Conservation (phyloP, 2,113 vertebrate genomes). For the Ictalurus furcatus region DNA sequence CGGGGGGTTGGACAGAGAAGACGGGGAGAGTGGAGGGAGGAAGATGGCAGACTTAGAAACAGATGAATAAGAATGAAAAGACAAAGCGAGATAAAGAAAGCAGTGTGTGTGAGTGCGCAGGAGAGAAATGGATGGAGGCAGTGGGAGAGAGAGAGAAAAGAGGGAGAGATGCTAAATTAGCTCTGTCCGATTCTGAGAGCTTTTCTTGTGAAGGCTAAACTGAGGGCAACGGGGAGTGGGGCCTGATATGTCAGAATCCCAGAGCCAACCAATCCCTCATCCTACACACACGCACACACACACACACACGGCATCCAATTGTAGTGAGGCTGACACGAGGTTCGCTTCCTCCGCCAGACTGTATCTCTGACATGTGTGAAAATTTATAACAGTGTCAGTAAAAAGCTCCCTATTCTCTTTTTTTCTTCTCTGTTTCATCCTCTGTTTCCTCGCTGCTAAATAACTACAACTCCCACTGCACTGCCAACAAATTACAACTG, state of each 20-base stretch:
- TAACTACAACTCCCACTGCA: not conserved
- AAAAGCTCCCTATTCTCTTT: conserved; percentile 6
- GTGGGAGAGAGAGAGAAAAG: conserved; percentile 19
- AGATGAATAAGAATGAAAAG: not conserved
- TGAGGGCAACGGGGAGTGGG: conserved; percentile 76
- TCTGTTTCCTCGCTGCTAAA: conserved; percentile 19
- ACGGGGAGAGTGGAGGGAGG: not conserved
- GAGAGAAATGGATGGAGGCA: not conserved
- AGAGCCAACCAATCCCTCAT: conserved; percentile 77
- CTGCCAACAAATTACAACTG: not conserved
- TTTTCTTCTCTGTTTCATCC: conserved; percentile 40
- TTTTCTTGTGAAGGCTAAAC: conserved; percentile 77
- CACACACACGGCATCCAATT: conserved; percentile 56
- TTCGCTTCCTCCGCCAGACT: conserved; percentile 67
- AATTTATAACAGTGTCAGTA: conserved; percentile 56
- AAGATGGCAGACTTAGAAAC: not conserved
- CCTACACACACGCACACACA: conserved; percentile 48
- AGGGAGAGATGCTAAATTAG: conserved; percentile 68
- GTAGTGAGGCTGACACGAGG: conserved; percentile 49
- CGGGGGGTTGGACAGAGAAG: not conserved
- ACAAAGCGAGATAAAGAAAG: conserved; percentile 1
- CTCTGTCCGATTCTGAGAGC: conserved; percentile 58
- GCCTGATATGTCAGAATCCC: conserved; percentile 75
- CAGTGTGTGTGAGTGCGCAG: not conserved
- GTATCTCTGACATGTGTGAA: conserved; percentile 59